phyloP scores from a whole-genome alignment of 2,113 vertebrate genomes.

The Hipposideros armiger region DNA sequence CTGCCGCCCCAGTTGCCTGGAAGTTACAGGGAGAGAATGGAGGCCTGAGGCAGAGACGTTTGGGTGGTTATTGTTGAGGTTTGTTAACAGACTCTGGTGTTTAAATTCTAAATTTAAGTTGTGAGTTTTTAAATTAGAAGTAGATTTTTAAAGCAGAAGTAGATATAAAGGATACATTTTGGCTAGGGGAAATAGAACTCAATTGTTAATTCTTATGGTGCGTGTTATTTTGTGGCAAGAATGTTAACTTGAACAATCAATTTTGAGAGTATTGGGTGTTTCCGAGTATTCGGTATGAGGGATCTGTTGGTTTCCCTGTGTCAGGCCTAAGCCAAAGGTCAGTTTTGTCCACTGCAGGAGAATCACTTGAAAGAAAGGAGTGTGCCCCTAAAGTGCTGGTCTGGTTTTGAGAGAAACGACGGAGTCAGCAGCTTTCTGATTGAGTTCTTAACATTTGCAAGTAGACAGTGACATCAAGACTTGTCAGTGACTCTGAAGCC shows the following conservation, averaged over 20 bases:
- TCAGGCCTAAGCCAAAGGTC: neutral
- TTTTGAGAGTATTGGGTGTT: neutral
- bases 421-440: neutral
- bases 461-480: neutral
- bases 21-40: neutral
- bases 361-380: neutral
- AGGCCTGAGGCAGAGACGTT: neutral
- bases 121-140: neutral
- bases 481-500: neutral
- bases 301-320: rapidly evolving
- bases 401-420: neutral
- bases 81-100: neutral
- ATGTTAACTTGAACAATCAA: neutral
- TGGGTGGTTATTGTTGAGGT: neutral
- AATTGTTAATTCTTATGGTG: neutral
- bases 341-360: neutral
- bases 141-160: neutral
- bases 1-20: neutral
- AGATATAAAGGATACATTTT: neutral
- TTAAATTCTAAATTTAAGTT: neutral
- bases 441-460: neutral
- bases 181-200: neutral
- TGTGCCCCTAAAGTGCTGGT: rapidly evolving
- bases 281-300: neutral
- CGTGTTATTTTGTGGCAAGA: rapidly evolving